Evolutionary conservation across 2,113 vertebrate genomes (phyloP).

Genomic region (Orthonyx spaldingii): DNA sequence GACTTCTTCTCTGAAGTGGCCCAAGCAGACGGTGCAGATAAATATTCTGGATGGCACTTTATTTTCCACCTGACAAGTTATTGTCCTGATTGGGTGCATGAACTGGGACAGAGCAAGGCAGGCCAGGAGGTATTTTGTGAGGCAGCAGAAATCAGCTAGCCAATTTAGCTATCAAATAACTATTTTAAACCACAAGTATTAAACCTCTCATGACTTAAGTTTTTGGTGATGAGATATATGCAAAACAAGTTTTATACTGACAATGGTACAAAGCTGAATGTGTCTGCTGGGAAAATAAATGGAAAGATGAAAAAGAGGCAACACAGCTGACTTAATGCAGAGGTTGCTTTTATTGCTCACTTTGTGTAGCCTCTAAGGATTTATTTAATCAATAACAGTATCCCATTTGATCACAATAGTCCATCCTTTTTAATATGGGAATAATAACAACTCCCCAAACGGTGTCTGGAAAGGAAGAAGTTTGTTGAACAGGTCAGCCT

Average conservation of each 20-base stretch:
- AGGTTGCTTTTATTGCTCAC: not conserved
- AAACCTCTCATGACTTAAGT: not conserved
- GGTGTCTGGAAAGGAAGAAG: not conserved
- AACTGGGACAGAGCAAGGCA: not conserved
- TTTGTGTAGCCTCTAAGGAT: not conserved
- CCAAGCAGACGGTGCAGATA: not conserved
- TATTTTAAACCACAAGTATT: not conserved
- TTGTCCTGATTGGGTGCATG: not conserved
- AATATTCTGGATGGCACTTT: not conserved
- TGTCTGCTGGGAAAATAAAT: not conserved
- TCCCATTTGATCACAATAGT: not conserved
- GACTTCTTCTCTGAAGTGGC: not conserved
- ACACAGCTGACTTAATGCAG: not conserved
- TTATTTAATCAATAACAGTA: not conserved
- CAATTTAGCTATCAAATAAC: not conserved
- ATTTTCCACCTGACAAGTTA: not conserved
- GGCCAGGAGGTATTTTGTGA: not conserved
- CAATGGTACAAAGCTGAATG: not conserved
- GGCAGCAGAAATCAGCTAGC: not conserved
- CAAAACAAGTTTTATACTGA: not conserved
- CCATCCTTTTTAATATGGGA: not conserved
- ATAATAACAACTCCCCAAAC: not conserved
- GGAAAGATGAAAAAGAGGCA: not conserved
- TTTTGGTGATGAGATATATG: not conserved
- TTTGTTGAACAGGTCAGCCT: not conserved